Evolutionary conservation across 2,797 vertebrate genomes (phyloP), one percentile per base, ranked within the genome.

Genomic region (Sebastes baramenuke): DNA sequence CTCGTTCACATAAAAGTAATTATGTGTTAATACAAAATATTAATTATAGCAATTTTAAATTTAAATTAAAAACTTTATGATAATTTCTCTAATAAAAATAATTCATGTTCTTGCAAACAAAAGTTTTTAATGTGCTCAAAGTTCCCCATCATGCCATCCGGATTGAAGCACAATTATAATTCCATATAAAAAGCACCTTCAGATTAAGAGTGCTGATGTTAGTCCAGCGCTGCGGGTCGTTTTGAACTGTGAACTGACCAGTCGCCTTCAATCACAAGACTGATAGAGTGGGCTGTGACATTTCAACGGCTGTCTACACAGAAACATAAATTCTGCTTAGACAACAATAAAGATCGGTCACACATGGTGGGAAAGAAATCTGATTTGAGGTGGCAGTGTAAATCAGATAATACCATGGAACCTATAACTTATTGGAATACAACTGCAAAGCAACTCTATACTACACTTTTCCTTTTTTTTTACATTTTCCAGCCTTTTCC

Each of bases 331-430:
- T 67, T 80, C 82, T 82, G 70, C 75, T 59, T 5, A 36, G 67
- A 77, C 72, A 38, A 61, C 20, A 2, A 64, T 60, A 77, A 75
- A 74, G 56, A 77, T 29, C 1, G 8, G 52, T 80, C 73, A 64
- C 81, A 77, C 42, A 56, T n/a, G 59, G 67, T 46, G 82, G 72
- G 71, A 56, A 74, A 34, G 55, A 68, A 75, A 32, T 72, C 62
- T 73, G 78, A 90, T 83, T 69, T 66, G 60, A 84, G 75, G 81
- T 80, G 91, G 87, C 89, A 91, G 85, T 91, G 85, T 84, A 82
- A 83, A 87, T 83, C 72, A 84, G 80, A 84, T 79, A 58, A 77
- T 34, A 87, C 70, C 70, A 77, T 74, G 62, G 59, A 75, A 87
- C 68, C 62, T 74, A 72, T 29, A 84, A 82, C 27, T 56, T 65